Evolutionary conservation across 2,888 invertebrate species (phyloP).

Genomic region (Podabrus alpinus): DNA sequence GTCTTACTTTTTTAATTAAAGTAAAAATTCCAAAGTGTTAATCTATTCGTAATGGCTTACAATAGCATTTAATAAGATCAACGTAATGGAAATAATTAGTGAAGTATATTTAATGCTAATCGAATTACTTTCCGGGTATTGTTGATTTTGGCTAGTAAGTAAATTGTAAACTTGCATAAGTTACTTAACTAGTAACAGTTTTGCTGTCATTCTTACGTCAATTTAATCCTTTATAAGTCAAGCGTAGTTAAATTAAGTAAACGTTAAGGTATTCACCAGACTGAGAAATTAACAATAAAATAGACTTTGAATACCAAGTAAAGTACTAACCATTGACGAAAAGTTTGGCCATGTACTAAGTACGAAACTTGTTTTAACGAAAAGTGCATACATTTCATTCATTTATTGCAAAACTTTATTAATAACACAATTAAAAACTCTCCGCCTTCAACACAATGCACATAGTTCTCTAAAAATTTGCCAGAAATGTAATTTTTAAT

Average conservation of each 20-base stretch:
- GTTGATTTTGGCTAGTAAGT: background rate
- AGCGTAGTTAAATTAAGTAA: background rate
- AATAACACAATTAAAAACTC: background rate
- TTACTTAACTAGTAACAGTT: background rate
- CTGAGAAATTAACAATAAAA: background rate
- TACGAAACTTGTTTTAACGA: background rate
- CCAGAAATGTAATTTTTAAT: background rate
- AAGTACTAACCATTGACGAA: background rate
- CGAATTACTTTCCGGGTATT: background rate
- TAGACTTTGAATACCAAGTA: background rate
- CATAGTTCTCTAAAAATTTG: background rate
- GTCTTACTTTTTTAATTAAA: background rate
- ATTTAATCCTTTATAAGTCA: background rate
- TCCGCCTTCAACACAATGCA: background rate
- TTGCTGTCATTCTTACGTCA: background rate
- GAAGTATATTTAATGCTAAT: background rate
- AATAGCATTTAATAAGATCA: background rate
- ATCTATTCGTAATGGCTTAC: background rate
- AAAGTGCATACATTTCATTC: background rate
- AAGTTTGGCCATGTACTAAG: background rate
- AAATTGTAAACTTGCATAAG: background rate
- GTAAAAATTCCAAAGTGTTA: background rate
- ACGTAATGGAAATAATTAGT: background rate
- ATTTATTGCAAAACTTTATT: background rate
- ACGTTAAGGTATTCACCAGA: background rate